A percentile compares a stretch with the other conserved stretches of the same genome.
phyloP scores from a whole-genome alignment of 1,140 invertebrate species.

The Hestina assimilis region DNA sequence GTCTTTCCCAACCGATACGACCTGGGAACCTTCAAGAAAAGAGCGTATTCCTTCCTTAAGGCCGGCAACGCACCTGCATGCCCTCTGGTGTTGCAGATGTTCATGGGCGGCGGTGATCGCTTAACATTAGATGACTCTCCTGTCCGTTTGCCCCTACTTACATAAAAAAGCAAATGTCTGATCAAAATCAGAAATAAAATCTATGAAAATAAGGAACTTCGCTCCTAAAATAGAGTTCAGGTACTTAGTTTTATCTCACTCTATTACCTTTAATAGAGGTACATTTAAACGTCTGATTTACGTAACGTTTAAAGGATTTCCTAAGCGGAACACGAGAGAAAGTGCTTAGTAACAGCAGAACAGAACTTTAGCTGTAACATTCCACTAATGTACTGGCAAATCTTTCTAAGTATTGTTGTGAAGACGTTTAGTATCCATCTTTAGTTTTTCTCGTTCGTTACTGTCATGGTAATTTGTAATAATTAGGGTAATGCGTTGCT shows the following conservation, averaged over 20 bases:
- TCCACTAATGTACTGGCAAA: constrained; percentile 9
- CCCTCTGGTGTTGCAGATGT: too few species aligned
- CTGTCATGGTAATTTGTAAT: constrained; percentile 10
- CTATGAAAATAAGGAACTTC: too few species aligned
- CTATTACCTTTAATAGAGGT: constrained; percentile 1
- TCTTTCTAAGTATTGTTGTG: constrained; percentile 6
- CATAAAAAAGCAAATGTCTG: too few species aligned
- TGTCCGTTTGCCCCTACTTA: too few species aligned
- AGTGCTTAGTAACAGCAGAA: constrained; percentile 3
- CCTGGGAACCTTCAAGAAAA: too few species aligned
- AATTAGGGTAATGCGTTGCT: constrained; percentile 5
- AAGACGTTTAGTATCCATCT: neutral
- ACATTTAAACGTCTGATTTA: neutral
- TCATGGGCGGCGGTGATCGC: too few species aligned
- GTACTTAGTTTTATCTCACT: neutral
- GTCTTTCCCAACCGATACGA: too few species aligned
- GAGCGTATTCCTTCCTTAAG: too few species aligned
- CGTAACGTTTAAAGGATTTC: neutral
- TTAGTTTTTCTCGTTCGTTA: constrained; percentile 14
- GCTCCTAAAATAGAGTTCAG: neutral
- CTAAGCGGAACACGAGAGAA: neutral
- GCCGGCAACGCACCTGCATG: too few species aligned
- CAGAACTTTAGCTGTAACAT: neutral
- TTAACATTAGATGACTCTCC: too few species aligned
- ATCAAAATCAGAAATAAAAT: too few species aligned